Base-by-base conservation (phyloP, 2,888 invertebrate genomes). In the Podabrus alpinus region DNA sequence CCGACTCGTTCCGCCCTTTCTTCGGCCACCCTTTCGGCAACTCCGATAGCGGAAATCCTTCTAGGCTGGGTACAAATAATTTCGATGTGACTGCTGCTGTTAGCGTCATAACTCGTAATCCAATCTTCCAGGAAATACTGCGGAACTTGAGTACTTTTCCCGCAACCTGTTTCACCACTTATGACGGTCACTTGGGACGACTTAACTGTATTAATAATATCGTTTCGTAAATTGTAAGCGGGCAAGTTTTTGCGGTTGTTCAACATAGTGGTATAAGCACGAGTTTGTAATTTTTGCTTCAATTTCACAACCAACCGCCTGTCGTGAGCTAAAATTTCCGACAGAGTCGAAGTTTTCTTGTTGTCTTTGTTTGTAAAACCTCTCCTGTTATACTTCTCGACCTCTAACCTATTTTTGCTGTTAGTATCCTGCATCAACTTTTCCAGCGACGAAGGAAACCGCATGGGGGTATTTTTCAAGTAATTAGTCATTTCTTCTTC, bases 51-150 rank as follows among this genome's bases (percentile, higher is more conserved):
- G 0, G 97, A 96, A 82, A 98, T 92, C 81, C 97, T 89, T 64
- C 98, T 90, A 0, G 98, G 98, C 86, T 98, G 97, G 0, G 97
- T 97, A 83, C 97, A 97, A 67, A 98, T 90, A 62, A 98, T 94
- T 83, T 97, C 94, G 3, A 95, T 92, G 76, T 94, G 94, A 10
- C 90, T 88, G 11, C 89, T 87, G 0, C 88, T 89, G 9, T 86
- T 86, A 45, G n/a, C 0, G 11, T 89, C 87, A 77, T 88, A 88
- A 78, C 92, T 92, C 1, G 89, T 87, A 69, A 97, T 87, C 92
- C 95, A 96, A 76, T 96, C 92, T 84, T 98, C 98, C 24, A 98
- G 86, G 66, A 98, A 92, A 87, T 95, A 97, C 86, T 98, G 98
- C 0, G 97, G 97, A n/a, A 98, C 93, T 91, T 97, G 94, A 0